Conservation (phyloP, 2,113 vertebrate species). For the Cyprinodon variegatus region DNA sequence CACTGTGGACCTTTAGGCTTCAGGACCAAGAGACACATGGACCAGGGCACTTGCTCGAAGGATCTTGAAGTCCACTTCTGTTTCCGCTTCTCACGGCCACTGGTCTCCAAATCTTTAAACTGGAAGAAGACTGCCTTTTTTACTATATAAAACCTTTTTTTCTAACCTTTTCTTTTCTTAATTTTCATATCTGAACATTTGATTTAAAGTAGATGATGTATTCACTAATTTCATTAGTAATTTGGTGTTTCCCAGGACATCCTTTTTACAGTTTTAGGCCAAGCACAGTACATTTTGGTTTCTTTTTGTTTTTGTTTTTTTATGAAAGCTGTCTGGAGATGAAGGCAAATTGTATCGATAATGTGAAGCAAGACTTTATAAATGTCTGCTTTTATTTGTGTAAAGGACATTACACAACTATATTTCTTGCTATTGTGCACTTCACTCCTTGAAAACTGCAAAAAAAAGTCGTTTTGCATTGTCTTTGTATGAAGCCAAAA, state of each 20-base stretch:
- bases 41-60: constrained; percentile 38
- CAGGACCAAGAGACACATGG: constrained; percentile 56
- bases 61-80: constrained; percentile 47
- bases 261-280: constrained; percentile 34
- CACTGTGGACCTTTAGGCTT: constrained; percentile 76
- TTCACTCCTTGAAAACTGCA: constrained; percentile 31
- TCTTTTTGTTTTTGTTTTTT: background rate
- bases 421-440: constrained; percentile 39
- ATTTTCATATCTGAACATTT: constrained; percentile 54
- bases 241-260: constrained; percentile 39
- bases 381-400: constrained; percentile 30
- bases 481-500: constrained; percentile 30
- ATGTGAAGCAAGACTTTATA: constrained; percentile 31
- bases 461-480: constrained; percentile 32
- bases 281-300: constrained; percentile 20
- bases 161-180: constrained; percentile 43
- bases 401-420: constrained; percentile 40
- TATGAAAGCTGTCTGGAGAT: constrained; percentile 26
- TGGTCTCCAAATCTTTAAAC: constrained; percentile 86
- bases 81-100: constrained; percentile 59
- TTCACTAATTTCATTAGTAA: constrained; percentile 17
- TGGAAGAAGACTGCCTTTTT: constrained; percentile 83
- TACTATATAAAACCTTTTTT: constrained; percentile 42
- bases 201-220: constrained; percentile 55
- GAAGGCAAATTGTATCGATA: constrained; percentile 24